Percentiles rank a stretch among this genome's conserved stretches.
These are phyloP conservation scores for Pristionchus exspectatus DNA, from an alignment of 2,888 invertebrate genomes.

Conservation along the genomic window DNA sequence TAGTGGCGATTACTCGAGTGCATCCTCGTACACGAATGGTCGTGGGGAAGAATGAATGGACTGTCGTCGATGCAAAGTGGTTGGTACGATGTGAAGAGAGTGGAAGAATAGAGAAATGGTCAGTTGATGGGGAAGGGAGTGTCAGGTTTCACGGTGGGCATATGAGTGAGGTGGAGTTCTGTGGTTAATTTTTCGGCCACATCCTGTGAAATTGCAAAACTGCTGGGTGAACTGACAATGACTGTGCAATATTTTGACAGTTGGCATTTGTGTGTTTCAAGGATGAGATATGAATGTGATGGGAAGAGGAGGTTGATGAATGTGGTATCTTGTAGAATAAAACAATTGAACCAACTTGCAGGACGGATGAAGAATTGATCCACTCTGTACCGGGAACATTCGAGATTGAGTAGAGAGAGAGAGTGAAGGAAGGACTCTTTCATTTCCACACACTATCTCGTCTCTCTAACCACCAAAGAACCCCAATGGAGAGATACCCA, in stretches of 20 bases:
- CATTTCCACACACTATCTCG: neutral
- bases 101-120: conserved; percentile 60
- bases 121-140: neutral
- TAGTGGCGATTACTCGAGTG: conserved; percentile 55
- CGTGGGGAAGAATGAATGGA: conserved; percentile 50
- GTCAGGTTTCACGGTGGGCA: neutral
- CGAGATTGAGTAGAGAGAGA: conserved; percentile 18
- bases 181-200: no score
- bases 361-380: conserved; percentile 38
- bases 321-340: no score
- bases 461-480: neutral
- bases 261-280: neutral
- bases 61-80: conserved; percentile 62
- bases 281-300: neutral
- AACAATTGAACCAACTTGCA: neutral
- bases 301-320: neutral
- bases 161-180: neutral
- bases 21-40: conserved; percentile 59
- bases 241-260: no score
- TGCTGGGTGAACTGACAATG: no score
- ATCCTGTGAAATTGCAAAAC: no score
- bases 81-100: conserved; percentile 60
- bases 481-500: neutral
- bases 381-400: conserved; percentile 33
- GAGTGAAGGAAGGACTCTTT: neutral